Base-by-base conservation (phyloP, 2,797 vertebrate genomes). In the Galagoides demidoff region DNA sequence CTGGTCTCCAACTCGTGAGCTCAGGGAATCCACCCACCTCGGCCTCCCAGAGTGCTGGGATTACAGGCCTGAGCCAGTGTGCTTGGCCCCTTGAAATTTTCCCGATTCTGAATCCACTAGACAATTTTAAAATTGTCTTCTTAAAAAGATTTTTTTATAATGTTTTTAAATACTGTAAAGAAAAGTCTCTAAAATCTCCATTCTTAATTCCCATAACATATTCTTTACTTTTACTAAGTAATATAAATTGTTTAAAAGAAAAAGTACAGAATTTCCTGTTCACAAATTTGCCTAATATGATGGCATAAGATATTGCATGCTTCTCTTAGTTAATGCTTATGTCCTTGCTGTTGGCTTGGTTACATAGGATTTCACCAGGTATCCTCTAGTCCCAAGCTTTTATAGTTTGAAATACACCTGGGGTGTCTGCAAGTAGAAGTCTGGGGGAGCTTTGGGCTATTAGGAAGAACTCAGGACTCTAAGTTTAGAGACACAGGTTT, bases 231-330 rank as follows among this genome's bases (percentile, higher is more conserved):
- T 96, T 49, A 61, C 49, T 91, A 43, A 85, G 25, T 74, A 71
- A 63, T 17, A 78, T 59, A 77, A 85, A 55, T 85, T 86, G 27
- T 37, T 91, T 91, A 57, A 90, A 89, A 86, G 27, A 84, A 93
- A 84, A 96, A 70, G 25, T 8, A 22, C 4, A 90, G 25, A n/a
- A 49, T 94, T 85, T 92, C 25, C 25, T 68, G 63, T 43, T 64
- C 71, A 76, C 10, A 37, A 34, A 13, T 64, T 91, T 91, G 55
- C 57, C 64, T 83, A 78, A 39, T 37, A 27, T 23, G 31, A 43
- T 45, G 10, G 63, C 61, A 8, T 79, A 79, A 76, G 63, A 71
- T 52, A 63, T 39, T 61, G 19, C 11, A 13, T 27, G 12, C 59
- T 59, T 83, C 17, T 82, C 37, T 82, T 6, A 39, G 68, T 45